Evolutionary conservation across 2,797 vertebrate species (phyloP), one percentile per base, ranked within the genome.

Genomic region (Serranus cabrilla): DNA sequence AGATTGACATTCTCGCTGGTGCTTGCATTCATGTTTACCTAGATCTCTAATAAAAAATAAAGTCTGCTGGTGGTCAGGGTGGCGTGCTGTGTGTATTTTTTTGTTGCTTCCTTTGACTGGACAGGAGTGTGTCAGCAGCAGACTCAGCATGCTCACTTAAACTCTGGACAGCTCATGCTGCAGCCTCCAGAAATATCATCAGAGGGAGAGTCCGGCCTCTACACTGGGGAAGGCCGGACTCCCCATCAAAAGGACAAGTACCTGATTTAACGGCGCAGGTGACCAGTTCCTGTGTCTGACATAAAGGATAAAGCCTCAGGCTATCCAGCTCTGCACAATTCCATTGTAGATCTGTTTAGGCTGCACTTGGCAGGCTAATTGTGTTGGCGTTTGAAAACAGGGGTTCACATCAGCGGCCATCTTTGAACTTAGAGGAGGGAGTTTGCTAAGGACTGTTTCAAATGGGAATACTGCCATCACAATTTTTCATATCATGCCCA

Each of bases 401-500:
- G 61, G 78, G 77, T 87, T 90, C 73, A 90, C 82, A 87, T 86
- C 74, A 71, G 64, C 31, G 34, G 67, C 65, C 66, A 84, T 88
- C 68, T 92, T 84, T 90, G 76, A 91, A 89, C 64, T 17, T 17
- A 76, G 83, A 76, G 70, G 50, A 65, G 54, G 56, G 77, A 87
- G 70, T 87, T 80, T 72, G 62, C 47, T 65, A 7, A 47, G 59
- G 70, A 79, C 68, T 69, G 68, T 63, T 83, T 77, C 50, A 75
- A 90, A 87, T 80, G 87, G 86, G 79, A 92, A 72, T 78, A 73
- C 45, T 83, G 89, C 87, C 89, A 85, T 77, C 18, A 39, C 56
- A 61, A 71, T 87, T 81, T 85, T 90, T 89, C 72, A 87, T 74
- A 89, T 89, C 75, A 62, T 90, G 84, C 74, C 85, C 78, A 82